Conservation (phyloP, 2,888 invertebrate genomes). For the Athrips mouffetella region DNA sequence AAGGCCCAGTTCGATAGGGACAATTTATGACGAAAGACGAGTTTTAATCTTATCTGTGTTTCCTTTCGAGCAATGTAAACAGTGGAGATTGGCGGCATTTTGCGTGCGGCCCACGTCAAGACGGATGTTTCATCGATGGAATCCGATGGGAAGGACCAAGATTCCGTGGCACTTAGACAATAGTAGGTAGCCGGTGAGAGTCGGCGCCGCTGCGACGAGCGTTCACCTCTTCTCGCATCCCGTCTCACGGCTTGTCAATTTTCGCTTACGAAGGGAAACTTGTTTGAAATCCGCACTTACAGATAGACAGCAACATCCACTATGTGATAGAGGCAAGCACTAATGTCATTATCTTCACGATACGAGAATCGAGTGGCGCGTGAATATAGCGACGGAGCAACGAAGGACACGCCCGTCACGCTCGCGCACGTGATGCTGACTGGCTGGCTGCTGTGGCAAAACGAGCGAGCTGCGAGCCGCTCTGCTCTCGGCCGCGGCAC, state of each 20-base stretch:
- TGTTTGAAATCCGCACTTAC: constrained; percentile 44
- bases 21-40: constrained; percentile 30
- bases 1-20: constrained; percentile 28
- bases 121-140: constrained; percentile 70
- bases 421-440: constrained; percentile 73
- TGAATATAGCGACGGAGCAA: constrained; percentile 49
- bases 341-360: constrained; percentile 63
- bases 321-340: constrained; percentile 59
- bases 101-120: constrained; percentile 61
- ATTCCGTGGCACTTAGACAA: constrained; percentile 77
- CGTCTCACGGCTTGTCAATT: constrained; percentile 54
- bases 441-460: constrained; percentile 39
- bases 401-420: constrained; percentile 53
- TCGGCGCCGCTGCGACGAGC: constrained; percentile 75
- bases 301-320: constrained; percentile 52
- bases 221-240: constrained; percentile 75
- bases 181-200: constrained; percentile 73
- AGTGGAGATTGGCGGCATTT: constrained; percentile 55
- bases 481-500: constrained; percentile 2
- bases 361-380: constrained; percentile 71
- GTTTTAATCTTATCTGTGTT: constrained; percentile 61
- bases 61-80: constrained; percentile 51
- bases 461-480: constrained; percentile 41
- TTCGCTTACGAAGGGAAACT: constrained; percentile 27
- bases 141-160: constrained; percentile 76